phyloP scores from a whole-genome alignment of 2,888 invertebrate genomes.

The Therioaphis trifolii region DNA sequence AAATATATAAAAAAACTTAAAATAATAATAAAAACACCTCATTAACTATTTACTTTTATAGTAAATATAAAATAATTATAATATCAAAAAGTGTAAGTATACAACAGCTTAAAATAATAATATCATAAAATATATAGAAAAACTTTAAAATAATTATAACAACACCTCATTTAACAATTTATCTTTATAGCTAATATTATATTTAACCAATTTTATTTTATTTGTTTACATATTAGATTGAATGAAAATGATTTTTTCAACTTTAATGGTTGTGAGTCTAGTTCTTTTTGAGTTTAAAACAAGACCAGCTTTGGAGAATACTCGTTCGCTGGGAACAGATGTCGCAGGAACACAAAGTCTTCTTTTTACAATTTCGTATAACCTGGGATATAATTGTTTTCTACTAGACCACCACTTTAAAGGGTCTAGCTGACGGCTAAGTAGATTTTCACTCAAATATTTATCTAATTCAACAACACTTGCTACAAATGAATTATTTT shows the following conservation, averaged over 20 bases:
- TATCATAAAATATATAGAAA: too few relatives aligned
- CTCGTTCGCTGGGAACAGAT: too few relatives aligned
- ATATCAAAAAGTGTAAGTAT: too few relatives aligned
- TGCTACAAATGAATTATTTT: conserved; percentile 22
- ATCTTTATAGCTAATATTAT: too few relatives aligned
- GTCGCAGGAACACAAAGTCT: conserved; percentile 62
- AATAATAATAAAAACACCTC: too few relatives aligned
- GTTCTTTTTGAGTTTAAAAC: background rate
- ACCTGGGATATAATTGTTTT: background rate
- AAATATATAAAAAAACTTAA: too few relatives aligned
- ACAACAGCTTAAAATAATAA: too few relatives aligned
- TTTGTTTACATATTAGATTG: conserved; percentile 4
- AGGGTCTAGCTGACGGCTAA: conserved; percentile 15
- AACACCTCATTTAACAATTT: too few relatives aligned
- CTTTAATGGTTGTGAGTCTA: background rate
- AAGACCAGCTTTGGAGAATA: conserved; percentile 63
- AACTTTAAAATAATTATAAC: too few relatives aligned
- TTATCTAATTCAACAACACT: background rate
- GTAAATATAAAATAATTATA: too few relatives aligned
- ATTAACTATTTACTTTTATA: too few relatives aligned
- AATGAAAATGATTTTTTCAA: conserved; percentile 17
- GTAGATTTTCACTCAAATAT: conserved; percentile 9
- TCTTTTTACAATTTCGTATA: conserved; percentile 58
- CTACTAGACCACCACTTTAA: conserved; percentile 24
- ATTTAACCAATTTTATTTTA: background rate